These are phyloP conservation scores for Sebastes matsubarae DNA, from an alignment of 2,797 vertebrate genomes.

Conservation along the genomic window DNA sequence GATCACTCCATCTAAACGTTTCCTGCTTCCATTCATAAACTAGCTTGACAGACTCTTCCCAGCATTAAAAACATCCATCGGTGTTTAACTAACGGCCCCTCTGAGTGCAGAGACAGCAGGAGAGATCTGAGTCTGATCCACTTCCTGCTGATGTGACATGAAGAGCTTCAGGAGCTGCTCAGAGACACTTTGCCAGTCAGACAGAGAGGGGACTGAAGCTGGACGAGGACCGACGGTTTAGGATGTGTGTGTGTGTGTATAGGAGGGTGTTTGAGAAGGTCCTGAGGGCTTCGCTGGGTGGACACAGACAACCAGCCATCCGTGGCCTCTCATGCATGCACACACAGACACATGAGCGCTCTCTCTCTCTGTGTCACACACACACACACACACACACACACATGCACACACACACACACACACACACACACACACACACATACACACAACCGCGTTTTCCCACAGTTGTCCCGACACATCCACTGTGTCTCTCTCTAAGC, in stretches of 20 bases:
- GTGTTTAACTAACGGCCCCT: slow-evolving; percentile 2
- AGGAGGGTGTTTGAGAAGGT: slow-evolving; percentile 53
- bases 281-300: slow-evolving; percentile 59
- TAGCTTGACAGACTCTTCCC: not conserved
- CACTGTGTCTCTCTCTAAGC: slow-evolving; percentile 68
- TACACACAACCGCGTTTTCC: slow-evolving; percentile 51
- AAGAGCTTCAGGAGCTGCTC: slow-evolving; percentile 34
- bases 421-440: slow-evolving; percentile 8
- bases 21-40: not conserved
- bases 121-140: slow-evolving; percentile 18
- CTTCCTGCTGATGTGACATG: slow-evolving; percentile 31
- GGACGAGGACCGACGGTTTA: slow-evolving; percentile 16
- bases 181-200: slow-evolving; percentile 18
- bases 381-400: slow-evolving; percentile 6
- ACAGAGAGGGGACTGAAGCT: slow-evolving; percentile 29
- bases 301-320: slow-evolving; percentile 75
- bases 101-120: not conserved
- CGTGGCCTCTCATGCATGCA: slow-evolving; percentile 63
- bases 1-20: not conserved
- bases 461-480: slow-evolving; percentile 70
- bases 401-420: not conserved
- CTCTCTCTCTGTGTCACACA: not conserved
- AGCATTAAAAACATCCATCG: not conserved
- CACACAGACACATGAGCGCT: slow-evolving; percentile 38
- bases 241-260: slow-evolving; percentile 16